These are phyloP conservation scores for Melipona quadrifasciata DNA, from an alignment of 1,140 invertebrate genomes.

Conservation along the genomic window DNA sequence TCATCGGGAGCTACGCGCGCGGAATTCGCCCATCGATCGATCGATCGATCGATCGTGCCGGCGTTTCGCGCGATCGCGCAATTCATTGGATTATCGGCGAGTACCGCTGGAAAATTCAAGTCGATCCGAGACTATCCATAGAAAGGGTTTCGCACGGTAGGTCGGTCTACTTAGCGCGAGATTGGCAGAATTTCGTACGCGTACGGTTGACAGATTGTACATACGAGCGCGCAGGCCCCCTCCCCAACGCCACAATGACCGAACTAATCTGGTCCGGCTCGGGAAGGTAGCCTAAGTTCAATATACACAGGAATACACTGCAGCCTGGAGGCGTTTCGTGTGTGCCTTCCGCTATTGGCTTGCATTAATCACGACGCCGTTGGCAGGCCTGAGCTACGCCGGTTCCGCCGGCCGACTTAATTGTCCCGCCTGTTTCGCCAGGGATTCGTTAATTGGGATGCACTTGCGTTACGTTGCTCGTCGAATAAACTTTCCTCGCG, in stretches of 20 bases:
- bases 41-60: no score
- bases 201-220: constrained; percentile 70
- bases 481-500: no score
- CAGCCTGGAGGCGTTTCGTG: constrained; percentile 62
- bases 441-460: constrained; percentile 49
- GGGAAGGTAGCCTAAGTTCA: constrained; percentile 72
- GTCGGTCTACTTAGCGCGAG: constrained; percentile 44
- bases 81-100: not conserved
- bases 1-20: no score
- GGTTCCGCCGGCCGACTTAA: constrained; percentile 57
- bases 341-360: constrained; percentile 68
- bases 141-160: constrained; percentile 40
- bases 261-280: constrained; percentile 74
- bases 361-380: constrained; percentile 69
- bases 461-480: not conserved
- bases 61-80: no score
- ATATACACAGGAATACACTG: constrained; percentile 73
- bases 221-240: constrained; percentile 48
- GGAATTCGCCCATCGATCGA: not conserved
- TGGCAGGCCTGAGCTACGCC: constrained; percentile 29
- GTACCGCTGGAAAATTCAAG: constrained; percentile 38
- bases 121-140: constrained; percentile 21
- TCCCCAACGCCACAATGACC: constrained; percentile 69
- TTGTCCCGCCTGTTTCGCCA: constrained; percentile 49
- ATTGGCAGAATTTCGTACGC: constrained; percentile 58